Evolutionary conservation across 2,888 invertebrate species (phyloP).

Genomic region (Blastobasis lacticolella): DNA sequence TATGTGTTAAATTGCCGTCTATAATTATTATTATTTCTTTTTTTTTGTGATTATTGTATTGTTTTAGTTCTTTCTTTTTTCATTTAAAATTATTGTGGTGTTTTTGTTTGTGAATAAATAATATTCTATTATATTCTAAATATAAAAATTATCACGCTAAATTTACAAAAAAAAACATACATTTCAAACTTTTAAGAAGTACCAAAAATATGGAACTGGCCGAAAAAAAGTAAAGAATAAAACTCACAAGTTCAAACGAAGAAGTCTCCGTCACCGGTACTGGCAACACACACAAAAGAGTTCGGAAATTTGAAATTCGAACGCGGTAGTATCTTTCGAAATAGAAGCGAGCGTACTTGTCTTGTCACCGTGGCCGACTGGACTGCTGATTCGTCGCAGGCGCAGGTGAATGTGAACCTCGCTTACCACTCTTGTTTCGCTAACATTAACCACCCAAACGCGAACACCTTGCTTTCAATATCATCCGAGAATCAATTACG

Average conservation of each 20-base stretch:
- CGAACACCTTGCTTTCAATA: conserved; percentile 33
- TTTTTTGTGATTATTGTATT: no score
- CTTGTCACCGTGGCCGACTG: conserved; percentile 30
- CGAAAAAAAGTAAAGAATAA: conserved; percentile 1
- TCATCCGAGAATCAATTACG: conserved; percentile 23
- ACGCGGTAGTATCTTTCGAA: no score
- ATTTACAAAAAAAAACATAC: no score
- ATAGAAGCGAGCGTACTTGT: conserved; percentile 37
- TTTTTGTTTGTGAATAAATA: no score
- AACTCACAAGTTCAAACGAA: conserved; percentile 8
- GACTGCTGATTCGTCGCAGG: conserved; percentile 52
- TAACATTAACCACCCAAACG: conserved; percentile 25
- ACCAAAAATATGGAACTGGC: no score
- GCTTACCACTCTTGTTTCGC: conserved; percentile 44
- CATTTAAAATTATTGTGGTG: no score
- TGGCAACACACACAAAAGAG: conserved; percentile 40
- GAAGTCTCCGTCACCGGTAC: conserved; percentile 29
- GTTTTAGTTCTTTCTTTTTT: no score
- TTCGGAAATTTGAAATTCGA: conserved; percentile 19
- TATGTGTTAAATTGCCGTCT: no score
- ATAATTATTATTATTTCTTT: no score
- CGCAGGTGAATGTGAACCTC: conserved; percentile 64
- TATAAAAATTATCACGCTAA: no score
- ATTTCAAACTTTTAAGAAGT: no score
- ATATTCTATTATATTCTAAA: no score